Evolutionary conservation across 2,797 vertebrate genomes (phyloP), one percentile per base, ranked within the genome.

Genomic region (Chromis chromis): DNA sequence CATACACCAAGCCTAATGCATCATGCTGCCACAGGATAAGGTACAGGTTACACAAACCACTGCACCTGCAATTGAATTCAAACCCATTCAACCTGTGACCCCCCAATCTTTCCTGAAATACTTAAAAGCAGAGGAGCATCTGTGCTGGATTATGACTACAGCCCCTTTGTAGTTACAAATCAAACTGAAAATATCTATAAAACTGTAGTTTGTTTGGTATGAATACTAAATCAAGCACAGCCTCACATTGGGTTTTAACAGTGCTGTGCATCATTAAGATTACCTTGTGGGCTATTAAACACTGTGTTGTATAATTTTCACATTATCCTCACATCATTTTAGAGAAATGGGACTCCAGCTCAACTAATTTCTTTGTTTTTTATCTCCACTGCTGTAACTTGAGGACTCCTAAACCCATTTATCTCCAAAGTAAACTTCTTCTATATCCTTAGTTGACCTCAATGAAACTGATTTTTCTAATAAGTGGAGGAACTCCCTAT

Each of bases 211-310:
- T 72, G 17, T 50, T 31, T 16, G 21, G 13, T 1, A 74, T 79
- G 58, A 78, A 83, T 83, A 69, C 83, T 63, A 19, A 46, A 87
- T 70, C 16, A 76, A 48, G 66, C 39, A 6, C 46, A 17, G 50
- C 12, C 48, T 40, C 55, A 70, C 19, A n/a, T 14, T 36, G 58
- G 3, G 19, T 55, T 31, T 14, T 69, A 36, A 59, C 31, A n/a
- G 24, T 9, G 11, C 25, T 17, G 13, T 76, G 57, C 28, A 68
- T 86, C 63, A 72, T 42, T 56, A 16, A 50, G 48, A 76, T 62
- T 31, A 70, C 31, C 0, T 14, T 31, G 31, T 14, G 25, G 59
- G 48, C 24, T 46, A 42, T 39, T 28, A n/a, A 28, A 66, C 11
- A 52, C 62, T 36, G 12, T 1, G 49, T 3, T 17, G 16, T 25